Percentiles rank a stretch among this genome's conserved stretches.
Evolutionary conservation across 2,797 vertebrate species (phyloP).

Genomic region (Arremon brunneinucha): DNA sequence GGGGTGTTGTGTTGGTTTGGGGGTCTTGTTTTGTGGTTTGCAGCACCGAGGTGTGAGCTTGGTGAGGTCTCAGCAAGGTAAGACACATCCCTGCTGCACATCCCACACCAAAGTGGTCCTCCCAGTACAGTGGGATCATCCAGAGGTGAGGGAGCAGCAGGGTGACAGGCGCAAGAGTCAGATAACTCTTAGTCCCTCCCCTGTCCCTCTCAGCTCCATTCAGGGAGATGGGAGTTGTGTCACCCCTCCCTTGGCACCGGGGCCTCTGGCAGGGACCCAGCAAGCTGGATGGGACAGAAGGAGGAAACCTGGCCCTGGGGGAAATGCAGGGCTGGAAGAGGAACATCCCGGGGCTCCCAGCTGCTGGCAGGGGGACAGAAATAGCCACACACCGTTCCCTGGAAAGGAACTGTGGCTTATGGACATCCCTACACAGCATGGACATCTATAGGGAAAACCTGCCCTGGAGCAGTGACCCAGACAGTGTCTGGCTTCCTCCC

Average conservation of each 20-base stretch:
- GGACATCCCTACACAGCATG: not conserved
- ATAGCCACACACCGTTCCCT: not conserved
- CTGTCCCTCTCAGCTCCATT: not conserved
- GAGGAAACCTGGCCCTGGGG: not conserved
- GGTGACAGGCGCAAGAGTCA: not conserved
- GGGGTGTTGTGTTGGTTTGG: not conserved
- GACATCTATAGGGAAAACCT: not conserved
- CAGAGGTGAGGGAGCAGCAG: not conserved
- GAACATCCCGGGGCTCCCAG: not conserved
- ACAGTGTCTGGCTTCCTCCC: not conserved
- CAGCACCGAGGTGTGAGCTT: not conserved
- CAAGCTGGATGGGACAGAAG: accelerated
- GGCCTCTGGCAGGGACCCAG: not conserved
- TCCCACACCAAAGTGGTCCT: accelerated
- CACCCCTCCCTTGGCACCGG: not conserved
- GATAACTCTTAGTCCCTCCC: accelerated
- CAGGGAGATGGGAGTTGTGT: not conserved
- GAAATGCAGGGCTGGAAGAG: not conserved
- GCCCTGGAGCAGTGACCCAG: accelerated
- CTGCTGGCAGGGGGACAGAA: not conserved
- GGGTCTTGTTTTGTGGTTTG: not conserved
- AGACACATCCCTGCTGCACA: not conserved
- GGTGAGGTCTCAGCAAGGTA: not conserved
- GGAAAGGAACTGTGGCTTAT: not conserved
- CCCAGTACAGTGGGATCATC: accelerated